phyloP scores from a whole-genome alignment of 2,888 invertebrate species.

The Zaprionus lineosus region DNA sequence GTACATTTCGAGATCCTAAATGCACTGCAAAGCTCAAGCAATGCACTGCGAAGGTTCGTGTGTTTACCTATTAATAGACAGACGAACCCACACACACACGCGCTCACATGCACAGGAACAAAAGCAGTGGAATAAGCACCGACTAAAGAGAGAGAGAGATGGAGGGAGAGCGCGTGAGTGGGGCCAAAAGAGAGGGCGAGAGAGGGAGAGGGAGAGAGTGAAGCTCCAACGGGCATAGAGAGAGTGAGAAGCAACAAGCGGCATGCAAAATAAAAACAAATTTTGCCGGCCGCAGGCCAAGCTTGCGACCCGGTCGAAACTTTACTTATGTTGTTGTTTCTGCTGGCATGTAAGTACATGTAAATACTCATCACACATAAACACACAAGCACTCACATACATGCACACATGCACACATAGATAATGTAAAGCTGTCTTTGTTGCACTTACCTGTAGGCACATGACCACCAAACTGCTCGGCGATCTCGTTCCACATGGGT shows the following conservation, averaged over 20 bases:
- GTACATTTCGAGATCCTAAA: too few relatives aligned
- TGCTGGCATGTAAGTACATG: neutral
- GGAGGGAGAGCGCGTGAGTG: neutral
- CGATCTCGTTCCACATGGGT: conserved; percentile 81
- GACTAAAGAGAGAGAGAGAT: neutral
- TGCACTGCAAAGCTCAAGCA: too few relatives aligned
- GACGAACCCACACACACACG: neutral
- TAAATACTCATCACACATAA: neutral
- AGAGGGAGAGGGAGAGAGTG: too few relatives aligned
- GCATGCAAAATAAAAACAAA: conserved; percentile 35
- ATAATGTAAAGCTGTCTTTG: conserved; percentile 3
- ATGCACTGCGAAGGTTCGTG: too few relatives aligned
- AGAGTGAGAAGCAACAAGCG: conserved; percentile 12
- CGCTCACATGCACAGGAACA: conserved; percentile 7
- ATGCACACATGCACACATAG: neutral
- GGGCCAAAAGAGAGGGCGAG: neutral
- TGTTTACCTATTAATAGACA: conserved; percentile 39
- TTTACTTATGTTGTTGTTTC: conserved; percentile 11
- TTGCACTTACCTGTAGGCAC: conserved; percentile 78
- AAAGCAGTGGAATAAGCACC: conserved; percentile 4
- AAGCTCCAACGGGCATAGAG: too few relatives aligned
- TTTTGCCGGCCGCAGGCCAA: conserved; percentile 19
- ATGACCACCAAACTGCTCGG: conserved; percentile 80
- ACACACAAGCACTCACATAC: conserved; percentile 5
- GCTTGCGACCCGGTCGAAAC: conserved; percentile 6